phyloP scores from a whole-genome alignment of 2,797 vertebrate species.

The Poecilia picta region DNA sequence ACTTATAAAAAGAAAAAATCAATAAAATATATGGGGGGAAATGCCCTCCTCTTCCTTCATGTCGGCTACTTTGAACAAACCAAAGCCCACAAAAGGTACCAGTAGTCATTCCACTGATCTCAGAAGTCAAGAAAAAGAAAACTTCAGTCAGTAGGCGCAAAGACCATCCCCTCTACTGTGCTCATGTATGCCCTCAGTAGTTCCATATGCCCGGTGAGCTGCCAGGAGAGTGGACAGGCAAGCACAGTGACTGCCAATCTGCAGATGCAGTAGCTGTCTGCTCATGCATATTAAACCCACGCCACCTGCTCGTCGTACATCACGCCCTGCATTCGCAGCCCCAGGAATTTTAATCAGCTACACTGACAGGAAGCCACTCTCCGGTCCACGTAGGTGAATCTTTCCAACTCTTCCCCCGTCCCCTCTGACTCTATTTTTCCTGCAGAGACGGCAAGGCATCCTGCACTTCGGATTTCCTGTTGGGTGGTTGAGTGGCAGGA shows the following conservation, averaged over 20 bases:
- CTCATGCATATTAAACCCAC: slow-evolving; percentile 80
- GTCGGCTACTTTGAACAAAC: slow-evolving; percentile 34
- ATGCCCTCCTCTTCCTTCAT: slow-evolving; percentile 38
- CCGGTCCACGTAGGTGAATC: slow-evolving; percentile 57
- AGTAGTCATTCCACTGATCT: slow-evolving; percentile 26
- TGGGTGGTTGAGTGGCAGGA: slow-evolving; percentile 33
- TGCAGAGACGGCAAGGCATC: slow-evolving; percentile 30
- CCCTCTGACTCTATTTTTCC: slow-evolving; percentile 9
- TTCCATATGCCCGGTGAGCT: slow-evolving; percentile 72
- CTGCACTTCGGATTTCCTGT: slow-evolving; percentile 22
- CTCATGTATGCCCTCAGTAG: slow-evolving; percentile 66
- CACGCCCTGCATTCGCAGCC: slow-evolving; percentile 73
- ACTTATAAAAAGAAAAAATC: slow-evolving; percentile 64
- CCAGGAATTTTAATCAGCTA: slow-evolving; percentile 76
- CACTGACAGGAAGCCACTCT: slow-evolving; percentile 72
- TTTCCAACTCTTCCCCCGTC: slow-evolving; percentile 43
- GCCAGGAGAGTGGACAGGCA: slow-evolving; percentile 69
- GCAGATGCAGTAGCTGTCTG: slow-evolving; percentile 74
- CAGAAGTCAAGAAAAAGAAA: slow-evolving; percentile 44
- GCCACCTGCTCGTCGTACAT: slow-evolving; percentile 80
- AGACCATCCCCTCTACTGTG: slow-evolving; percentile 47
- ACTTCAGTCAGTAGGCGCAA: slow-evolving; percentile 49
- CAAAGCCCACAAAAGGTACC: slow-evolving; percentile 35
- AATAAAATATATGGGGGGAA: slow-evolving; percentile 58
- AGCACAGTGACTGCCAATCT: slow-evolving; percentile 76